Percentiles rank a stretch among this genome's conserved stretches.
Conservation (phyloP, 2,888 invertebrate genomes). For the Hirtodrosophila duncani region DNA sequence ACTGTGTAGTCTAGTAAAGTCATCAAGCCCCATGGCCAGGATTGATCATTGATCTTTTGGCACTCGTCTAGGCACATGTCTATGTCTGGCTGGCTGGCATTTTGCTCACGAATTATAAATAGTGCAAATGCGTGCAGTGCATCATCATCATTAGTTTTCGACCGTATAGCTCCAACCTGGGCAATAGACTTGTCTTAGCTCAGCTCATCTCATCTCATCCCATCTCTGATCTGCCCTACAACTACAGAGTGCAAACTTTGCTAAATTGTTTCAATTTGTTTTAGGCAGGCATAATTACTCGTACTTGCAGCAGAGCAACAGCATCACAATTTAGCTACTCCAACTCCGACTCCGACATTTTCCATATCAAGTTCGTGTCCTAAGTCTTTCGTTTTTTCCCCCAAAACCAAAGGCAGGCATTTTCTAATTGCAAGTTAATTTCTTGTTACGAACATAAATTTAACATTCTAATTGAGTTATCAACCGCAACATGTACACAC, state of each 20-base stretch:
- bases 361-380: constrained; percentile 58
- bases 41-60: constrained; percentile 75
- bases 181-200: constrained; percentile 62
- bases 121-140: constrained; percentile 71
- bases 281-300: constrained; percentile 10
- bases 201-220: neutral
- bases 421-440: constrained; percentile 75
- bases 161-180: constrained; percentile 23
- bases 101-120: constrained; percentile 67
- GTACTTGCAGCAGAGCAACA: neutral
- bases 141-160: constrained; percentile 75
- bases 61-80: constrained; percentile 59
- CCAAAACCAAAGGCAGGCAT: constrained; percentile 43
- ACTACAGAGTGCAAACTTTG: constrained; percentile 40
- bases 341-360: constrained; percentile 5
- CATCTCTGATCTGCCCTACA: constrained; percentile 43
- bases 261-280: constrained; percentile 69
- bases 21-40: constrained; percentile 56
- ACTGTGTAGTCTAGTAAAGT: constrained; percentile 52
- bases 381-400: constrained; percentile 53
- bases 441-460: constrained; percentile 74
- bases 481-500: constrained; percentile 72
- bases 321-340: too few relatives aligned
- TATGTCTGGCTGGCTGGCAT: constrained; percentile 27
- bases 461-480: constrained; percentile 75